Percentiles rank a stretch among this genome's conserved stretches.
These are phyloP conservation scores for Himalopsyche tibetana DNA, from an alignment of 2,888 invertebrate genomes.

Conservation along the genomic window DNA sequence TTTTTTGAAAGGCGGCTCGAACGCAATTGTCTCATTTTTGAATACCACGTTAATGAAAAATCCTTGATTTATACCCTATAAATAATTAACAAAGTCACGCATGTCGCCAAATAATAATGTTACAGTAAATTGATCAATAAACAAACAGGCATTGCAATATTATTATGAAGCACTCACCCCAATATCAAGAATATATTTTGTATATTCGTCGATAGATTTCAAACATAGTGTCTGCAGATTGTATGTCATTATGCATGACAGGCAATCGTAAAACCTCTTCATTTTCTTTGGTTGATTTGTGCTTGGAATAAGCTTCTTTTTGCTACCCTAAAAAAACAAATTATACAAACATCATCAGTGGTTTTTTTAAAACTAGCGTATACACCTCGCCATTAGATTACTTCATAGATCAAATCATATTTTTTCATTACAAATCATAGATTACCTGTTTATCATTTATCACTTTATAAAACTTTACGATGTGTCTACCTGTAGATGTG, in stretches of 20 bases:
- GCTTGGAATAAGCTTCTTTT: slow-evolving; percentile 82
- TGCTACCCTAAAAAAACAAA: slow-evolving; percentile 77
- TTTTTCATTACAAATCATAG: background rate
- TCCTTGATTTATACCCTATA: slow-evolving; percentile 82
- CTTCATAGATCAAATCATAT: background rate
- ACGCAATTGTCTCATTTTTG: slow-evolving; percentile 79
- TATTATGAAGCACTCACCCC: slow-evolving; percentile 77
- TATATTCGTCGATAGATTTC: slow-evolving; percentile 87
- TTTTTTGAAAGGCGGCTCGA: slow-evolving; percentile 86
- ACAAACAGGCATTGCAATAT: slow-evolving; percentile 12
- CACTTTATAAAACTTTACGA: too few species aligned
- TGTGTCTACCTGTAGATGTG: too few species aligned
- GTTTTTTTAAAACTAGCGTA: background rate
- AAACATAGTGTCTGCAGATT: slow-evolving; percentile 89
- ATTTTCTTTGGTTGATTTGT: slow-evolving; percentile 80
- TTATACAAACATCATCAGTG: background rate
- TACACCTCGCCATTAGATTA: background rate
- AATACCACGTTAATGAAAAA: slow-evolving; percentile 80
- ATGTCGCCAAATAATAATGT: background rate
- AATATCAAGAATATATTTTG: slow-evolving; percentile 85
- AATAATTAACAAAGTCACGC: slow-evolving; percentile 55
- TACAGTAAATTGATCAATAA: too few species aligned
- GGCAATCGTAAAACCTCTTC: slow-evolving; percentile 89
- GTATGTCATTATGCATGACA: slow-evolving; percentile 91
- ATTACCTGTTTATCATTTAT: background rate